Evolutionary conservation across 2,797 vertebrate genomes (phyloP), one percentile per base, ranked within the genome.

Genomic region (Tragopan temminckii): DNA sequence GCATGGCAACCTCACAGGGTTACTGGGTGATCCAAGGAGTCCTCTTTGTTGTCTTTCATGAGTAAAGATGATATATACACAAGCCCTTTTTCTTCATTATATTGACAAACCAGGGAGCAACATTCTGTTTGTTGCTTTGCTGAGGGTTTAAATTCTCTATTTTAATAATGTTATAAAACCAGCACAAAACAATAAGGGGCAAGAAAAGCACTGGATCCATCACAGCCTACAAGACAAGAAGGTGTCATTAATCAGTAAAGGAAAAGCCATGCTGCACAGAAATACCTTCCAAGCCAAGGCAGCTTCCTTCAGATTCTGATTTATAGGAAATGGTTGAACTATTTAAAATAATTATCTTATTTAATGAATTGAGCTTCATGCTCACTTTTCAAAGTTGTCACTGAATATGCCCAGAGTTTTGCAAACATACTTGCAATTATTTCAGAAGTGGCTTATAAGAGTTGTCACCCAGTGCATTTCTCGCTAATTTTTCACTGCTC

Each of bases 401-500:
- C 62, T 94, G 88, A 93, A 88, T 78, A 75, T n/a, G 27, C 75
- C 93, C 36, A 33, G 78, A 92, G 42, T 94, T 96, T 92, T 93
- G 84, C 88, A 96, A 95, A 96, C 84, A 87, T 80, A 59, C 58
- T 80, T 66, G 81, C 86, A 95, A 78, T 94, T 95, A 93, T 94
- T 92, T 87, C 84, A 91, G 76, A 91, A 96, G 79, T 95, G 84
- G 66, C 46, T 95, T 84, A 81, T 95, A 86, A 88, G 88, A 74
- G 91, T 86, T 94, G 84, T 92, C 81, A 96, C 71, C 71, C 78
- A 58, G 25, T 62, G 70, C 25, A 35, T 93, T 90, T 85, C 90
- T 89, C 62, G 36, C 71, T 92, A 93, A 80, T 94, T 92, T 59
- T 93, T 91, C 78, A 58, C 55, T 85, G 45, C 53, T 89, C 42